Evolutionary conservation across 2,113 vertebrate species (phyloP), one percentile per base, ranked within the genome.

Genomic region (Eira barbara): DNA sequence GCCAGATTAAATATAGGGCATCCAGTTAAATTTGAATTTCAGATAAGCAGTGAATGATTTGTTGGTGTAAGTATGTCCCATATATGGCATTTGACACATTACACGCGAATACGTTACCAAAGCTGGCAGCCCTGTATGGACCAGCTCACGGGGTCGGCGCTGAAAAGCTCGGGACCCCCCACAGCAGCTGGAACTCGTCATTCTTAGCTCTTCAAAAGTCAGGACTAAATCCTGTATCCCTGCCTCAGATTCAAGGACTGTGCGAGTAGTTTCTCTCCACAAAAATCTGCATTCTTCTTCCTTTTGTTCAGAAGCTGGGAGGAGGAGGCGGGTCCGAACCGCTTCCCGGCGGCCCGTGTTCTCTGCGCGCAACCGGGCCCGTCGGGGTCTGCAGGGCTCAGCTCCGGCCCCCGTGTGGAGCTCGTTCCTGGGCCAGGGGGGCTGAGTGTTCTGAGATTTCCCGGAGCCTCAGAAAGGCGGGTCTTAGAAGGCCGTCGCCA

Each of bases 351-450:
- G 39, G 4, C 57, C 65, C 6, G 6, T 4, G 9, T 21, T 63
- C 39, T 3, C 3, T 69, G 47, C 4, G 4, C 23, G 42, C 23
- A 11, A 2, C 25, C 21, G 1, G 65, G 2, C 9, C 63, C 4
- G 1, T 1, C 17, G 20, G 55, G 34, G 1, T 6, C n/a, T 42
- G 74, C 23, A 10, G 63, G n/a, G 42, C 61, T 1, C 7, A n/a
- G 71, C 13, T 6, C n/a, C 11, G 1, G 12, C 78, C 9, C 55
- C 7, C 11, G 18, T 6, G 7, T 15, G 7, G 1, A 3, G 20
- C 36, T 47, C 39, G 71, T 42, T 82, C 23, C 45, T 73, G 59
- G 3, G 31, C 36, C 4, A 42, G 12, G 42, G n/a, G 47, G 67
- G 36, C 39, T n/a, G 18, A 21, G 7, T 45, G 5, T 76, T 55